phyloP scores from a whole-genome alignment of 2,888 invertebrate species.

The Gisinianus flammeolus region DNA sequence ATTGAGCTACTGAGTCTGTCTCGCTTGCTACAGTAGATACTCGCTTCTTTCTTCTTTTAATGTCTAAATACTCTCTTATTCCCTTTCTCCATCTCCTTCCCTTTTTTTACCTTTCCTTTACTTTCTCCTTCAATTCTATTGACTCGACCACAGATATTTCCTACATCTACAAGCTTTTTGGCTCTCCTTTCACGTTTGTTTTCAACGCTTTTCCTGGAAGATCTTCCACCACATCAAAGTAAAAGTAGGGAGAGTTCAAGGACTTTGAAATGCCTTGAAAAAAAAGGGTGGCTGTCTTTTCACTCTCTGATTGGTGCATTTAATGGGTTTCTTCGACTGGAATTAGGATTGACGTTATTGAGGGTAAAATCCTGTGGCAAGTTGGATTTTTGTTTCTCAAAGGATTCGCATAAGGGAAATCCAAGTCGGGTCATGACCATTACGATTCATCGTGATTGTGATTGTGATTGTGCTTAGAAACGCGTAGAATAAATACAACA shows the following conservation, averaged over 20 bases:
- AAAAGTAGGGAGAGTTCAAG: neutral
- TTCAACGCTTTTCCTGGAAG: too few species aligned
- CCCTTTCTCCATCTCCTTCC: neutral
- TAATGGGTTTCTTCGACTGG: conserved; percentile 41
- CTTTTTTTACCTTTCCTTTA: neutral
- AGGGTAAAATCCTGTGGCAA: conserved; percentile 48
- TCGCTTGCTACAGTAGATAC: neutral
- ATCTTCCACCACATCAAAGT: too few species aligned
- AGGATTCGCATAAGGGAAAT: neutral
- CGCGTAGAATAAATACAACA: too few species aligned
- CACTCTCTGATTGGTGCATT: too few species aligned
- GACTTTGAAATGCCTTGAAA: too few species aligned
- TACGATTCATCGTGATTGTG: too few species aligned
- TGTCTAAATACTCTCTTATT: neutral
- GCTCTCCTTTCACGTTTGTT: too few species aligned
- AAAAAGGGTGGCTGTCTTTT: too few species aligned
- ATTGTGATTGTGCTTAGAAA: too few species aligned
- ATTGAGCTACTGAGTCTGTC: neutral
- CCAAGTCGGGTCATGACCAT: too few species aligned
- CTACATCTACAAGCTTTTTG: too few species aligned
- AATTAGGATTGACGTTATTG: conserved; percentile 57
- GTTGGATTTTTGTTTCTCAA: neutral
- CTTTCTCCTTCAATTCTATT: neutral
- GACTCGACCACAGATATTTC: too few species aligned
- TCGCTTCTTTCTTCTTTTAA: neutral